Conservation (phyloP, 2,888 invertebrate genomes). For the Meghimatium bilineatum region DNA sequence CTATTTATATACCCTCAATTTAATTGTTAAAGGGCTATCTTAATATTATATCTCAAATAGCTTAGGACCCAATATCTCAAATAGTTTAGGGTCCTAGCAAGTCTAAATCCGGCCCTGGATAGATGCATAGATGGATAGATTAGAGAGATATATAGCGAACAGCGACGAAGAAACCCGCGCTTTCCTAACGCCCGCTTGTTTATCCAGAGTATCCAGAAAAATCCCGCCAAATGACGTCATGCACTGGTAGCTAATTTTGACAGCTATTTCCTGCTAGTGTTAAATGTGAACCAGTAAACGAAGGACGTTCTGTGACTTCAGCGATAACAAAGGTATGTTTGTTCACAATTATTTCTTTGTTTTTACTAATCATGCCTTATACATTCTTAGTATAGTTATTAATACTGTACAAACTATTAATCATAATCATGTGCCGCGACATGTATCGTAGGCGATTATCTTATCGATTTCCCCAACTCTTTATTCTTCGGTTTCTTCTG, state of each 20-base stretch:
- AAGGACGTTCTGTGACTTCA: background rate
- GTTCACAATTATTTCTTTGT: background rate
- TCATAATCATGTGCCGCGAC: no score
- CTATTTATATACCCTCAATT: no score
- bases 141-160: background rate
- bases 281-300: background rate
- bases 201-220: background rate
- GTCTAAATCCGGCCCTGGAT: no score
- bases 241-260: background rate
- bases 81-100: no score
- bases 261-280: background rate
- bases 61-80: no score
- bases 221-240: conserved; percentile 4
- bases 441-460: no score
- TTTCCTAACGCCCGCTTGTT: background rate
- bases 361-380: background rate
- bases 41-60: no score
- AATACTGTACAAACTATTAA: no score
- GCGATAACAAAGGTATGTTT: background rate
- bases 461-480: no score
- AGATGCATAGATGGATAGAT: background rate
- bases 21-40: no score
- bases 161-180: background rate
- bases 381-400: no score
- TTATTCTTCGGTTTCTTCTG: no score